These are phyloP conservation scores for Polyommatus iphigenia DNA, from an alignment of 2,888 invertebrate species.

Conservation along the genomic window DNA sequence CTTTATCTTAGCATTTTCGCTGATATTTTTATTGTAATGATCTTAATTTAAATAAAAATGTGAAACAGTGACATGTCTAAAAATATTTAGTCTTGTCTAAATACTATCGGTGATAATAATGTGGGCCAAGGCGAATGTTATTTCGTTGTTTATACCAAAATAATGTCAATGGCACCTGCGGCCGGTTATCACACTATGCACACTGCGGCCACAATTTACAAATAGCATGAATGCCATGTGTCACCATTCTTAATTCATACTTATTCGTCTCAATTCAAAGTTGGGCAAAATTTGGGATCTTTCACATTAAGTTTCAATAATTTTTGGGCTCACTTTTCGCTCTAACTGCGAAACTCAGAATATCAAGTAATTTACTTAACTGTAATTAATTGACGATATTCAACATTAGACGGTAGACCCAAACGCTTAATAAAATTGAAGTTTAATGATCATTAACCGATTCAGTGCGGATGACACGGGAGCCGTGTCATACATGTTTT, in stretches of 20 bases:
- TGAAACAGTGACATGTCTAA: slow-evolving; percentile 26
- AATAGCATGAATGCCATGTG: background rate
- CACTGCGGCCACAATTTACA: slow-evolving; percentile 32
- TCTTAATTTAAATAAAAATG: background rate
- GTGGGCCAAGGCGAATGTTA: slow-evolving; percentile 59
- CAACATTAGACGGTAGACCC: no score
- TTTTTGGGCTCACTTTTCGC: no score
- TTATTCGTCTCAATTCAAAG: background rate
- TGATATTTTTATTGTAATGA: background rate
- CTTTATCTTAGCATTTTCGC: background rate
- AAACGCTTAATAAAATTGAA: no score
- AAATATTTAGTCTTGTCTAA: slow-evolving; percentile 40
- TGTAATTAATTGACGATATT: no score
- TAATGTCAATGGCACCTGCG: slow-evolving; percentile 61
- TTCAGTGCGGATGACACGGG: no score
- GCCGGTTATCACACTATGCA: slow-evolving; percentile 40
- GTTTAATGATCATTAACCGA: no score
- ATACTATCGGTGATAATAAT: slow-evolving; percentile 56
- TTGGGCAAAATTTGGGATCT: no score
- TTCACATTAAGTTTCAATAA: no score
- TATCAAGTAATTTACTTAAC: no score
- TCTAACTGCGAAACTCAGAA: no score
- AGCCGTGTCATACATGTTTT: no score
- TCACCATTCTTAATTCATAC: background rate
- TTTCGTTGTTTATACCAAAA: slow-evolving; percentile 53